Evolutionary conservation across 53 echinoderm and acorn worm species (phyloP).

Genomic region (Mesocentrotus franciscanus): DNA sequence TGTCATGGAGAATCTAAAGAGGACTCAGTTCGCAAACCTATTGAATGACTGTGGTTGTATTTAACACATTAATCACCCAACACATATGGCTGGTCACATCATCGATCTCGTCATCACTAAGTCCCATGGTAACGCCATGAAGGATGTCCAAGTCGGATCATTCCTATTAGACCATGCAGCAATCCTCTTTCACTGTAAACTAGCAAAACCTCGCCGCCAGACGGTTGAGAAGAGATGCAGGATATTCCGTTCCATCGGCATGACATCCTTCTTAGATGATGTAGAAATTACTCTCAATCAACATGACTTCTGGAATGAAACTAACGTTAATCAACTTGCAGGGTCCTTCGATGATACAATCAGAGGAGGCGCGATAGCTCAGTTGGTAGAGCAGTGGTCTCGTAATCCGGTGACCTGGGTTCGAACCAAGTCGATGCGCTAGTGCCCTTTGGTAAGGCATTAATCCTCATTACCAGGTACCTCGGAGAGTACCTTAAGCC

Average conservation of each 20-base stretch:
- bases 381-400: no score
- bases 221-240: not conserved
- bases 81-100: not conserved
- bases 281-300: not conserved
- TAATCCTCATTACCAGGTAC: no score
- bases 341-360: not conserved
- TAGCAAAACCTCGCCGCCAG: not conserved
- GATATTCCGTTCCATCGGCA: not conserved
- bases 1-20: not conserved
- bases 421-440: no score
- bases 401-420: no score
- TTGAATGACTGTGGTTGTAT: not conserved
- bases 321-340: not conserved
- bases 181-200: not conserved
- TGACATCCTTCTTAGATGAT: slow-evolving; percentile 18
- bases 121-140: not conserved
- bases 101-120: not conserved
- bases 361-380: no score
- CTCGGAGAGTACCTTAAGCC: no score
- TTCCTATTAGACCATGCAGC: not conserved
- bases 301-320: not conserved
- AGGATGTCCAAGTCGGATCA: not conserved
- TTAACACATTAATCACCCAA: not conserved
- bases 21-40: not conserved
- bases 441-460: no score